A percentile compares a stretch with the other conserved stretches of the same genome.
Evolutionary conservation across 2,888 invertebrate species (phyloP).

Genomic region (Brachypalpus laphriformis): DNA sequence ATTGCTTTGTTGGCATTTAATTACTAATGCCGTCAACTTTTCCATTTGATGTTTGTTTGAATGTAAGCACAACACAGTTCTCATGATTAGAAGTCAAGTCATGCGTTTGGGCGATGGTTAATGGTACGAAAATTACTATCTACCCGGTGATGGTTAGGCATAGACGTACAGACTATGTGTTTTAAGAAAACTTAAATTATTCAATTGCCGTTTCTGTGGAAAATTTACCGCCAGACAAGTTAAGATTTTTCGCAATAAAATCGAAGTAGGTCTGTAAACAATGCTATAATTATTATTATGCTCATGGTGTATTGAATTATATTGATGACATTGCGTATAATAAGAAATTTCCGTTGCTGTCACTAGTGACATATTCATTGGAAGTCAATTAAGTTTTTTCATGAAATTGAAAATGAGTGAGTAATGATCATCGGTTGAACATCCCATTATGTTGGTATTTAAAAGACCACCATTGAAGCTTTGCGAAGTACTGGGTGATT

Average conservation of each 20-base stretch:
- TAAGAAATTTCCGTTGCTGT: constrained; percentile 47
- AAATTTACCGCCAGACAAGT: constrained; percentile 11
- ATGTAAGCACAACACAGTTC: constrained; percentile 6
- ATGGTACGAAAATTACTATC: constrained; percentile 13
- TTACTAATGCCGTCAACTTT: constrained; percentile 16
- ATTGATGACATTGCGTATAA: constrained; percentile 33
- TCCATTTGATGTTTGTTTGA: background rate
- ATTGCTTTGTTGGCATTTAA: constrained; percentile 15
- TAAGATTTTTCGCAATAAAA: background rate
- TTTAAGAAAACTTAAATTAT: constrained; percentile 16
- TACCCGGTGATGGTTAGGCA: too few relatives aligned
- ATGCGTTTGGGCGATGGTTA: constrained; percentile 1
- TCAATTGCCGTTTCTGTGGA: constrained; percentile 27
- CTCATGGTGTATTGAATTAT: constrained; percentile 14
- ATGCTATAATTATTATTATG: constrained; percentile 14
- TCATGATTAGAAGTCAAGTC: constrained; percentile 58
- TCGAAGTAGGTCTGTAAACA: background rate
- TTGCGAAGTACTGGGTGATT: background rate
- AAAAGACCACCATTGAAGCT: background rate
- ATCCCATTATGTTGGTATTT: background rate
- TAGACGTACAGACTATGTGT: constrained; percentile 35
- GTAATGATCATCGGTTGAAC: background rate
- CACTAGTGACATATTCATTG: constrained; percentile 27
- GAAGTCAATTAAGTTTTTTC: background rate
- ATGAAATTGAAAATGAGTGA: background rate